Evolutionary conservation across 2,888 invertebrate genomes (phyloP), one percentile per base, ranked within the genome.

Genomic region (Zootermopsis nevadensis): DNA sequence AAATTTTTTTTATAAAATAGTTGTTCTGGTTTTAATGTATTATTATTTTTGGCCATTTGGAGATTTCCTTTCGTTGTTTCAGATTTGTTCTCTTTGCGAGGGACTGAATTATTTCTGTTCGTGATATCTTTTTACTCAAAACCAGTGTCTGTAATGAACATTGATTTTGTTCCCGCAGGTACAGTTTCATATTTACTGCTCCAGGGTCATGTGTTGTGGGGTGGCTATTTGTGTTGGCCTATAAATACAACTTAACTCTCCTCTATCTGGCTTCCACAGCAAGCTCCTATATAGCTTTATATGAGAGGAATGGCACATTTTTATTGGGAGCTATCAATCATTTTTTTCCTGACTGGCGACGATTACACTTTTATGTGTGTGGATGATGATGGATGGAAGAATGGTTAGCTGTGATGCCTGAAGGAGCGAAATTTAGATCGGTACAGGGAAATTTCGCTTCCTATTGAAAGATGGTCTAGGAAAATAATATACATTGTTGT

Each of bases 311-410:
- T 77, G 77, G 77, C 77, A 77, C 48, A 77, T 76, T 77, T 77
- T 77, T 77, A 77, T 77, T 77, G 53, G 53, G 77, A 53, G 77
- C 77, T 53, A 77, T 77, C 77, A 77, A 77, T 77, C 77, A 77
- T 53, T 53, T 31, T 53, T 35, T 76, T 35, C 74, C 74, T 38
- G 69, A 69, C 69, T 69, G 69, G 69, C 7, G 69, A 69, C 69
- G 31, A 69, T 69, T 69, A 69, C 30, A 33, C 69, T 67, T 60
- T 69, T 31, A 69, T 69, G 69, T 69, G 69, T 69, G 69, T 69
- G 69, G 69, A 27, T 67, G 67, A 69, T 69, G 69, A 69, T 69
- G 33, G 69, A 69, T 69, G 69, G 69, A 69, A 69, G 69, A 69
- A 69, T 69, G 33, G 69, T 69, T 69, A 31, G 60, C n/a, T 60